Conservation (phyloP, 1,140 invertebrate species). For the Pseudomyrmex gracilis region DNA sequence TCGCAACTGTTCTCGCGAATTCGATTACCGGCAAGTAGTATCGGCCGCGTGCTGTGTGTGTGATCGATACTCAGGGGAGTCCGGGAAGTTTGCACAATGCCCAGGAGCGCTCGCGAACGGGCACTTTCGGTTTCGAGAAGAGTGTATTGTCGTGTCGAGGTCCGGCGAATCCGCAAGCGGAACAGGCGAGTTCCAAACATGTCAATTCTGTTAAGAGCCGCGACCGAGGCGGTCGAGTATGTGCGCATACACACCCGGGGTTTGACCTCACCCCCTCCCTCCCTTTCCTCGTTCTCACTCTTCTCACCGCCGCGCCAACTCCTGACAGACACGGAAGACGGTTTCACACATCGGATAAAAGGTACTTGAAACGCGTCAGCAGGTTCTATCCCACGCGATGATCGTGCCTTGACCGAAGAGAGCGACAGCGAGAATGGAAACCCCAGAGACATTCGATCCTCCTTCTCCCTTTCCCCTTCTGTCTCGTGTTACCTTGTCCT, state of each 20-base stretch:
- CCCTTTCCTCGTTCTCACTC: too few relatives aligned
- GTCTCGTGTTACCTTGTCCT: conserved; percentile 46
- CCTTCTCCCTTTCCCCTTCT: neutral
- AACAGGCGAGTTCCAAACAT: conserved; percentile 76
- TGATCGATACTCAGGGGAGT: conserved; percentile 42
- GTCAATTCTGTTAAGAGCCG: conserved; percentile 70
- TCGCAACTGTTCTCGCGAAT: conserved; percentile 33
- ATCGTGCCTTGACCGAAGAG: conserved; percentile 69
- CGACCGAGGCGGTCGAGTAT: conserved; percentile 66
- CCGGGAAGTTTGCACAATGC: conserved; percentile 58
- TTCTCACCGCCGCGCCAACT: conserved; percentile 40
- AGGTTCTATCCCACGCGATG: conserved; percentile 77
- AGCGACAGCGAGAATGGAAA: conserved; percentile 72
- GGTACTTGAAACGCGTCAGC: conserved; percentile 73
- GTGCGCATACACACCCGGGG: conserved; percentile 70
- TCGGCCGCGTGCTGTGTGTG: neutral
- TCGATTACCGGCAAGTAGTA: conserved; percentile 36
- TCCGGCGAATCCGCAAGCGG: conserved; percentile 78
- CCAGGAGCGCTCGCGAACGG: conserved; percentile 30
- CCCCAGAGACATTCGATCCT: conserved; percentile 57
- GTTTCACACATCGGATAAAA: conserved; percentile 72
- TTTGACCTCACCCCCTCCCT: conserved; percentile 63
- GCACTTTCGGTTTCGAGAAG: conserved; percentile 67
- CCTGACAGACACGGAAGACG: conserved; percentile 59
- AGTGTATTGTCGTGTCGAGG: conserved; percentile 83